Percentiles rank a stretch among this genome's conserved stretches.
Evolutionary conservation across 1,140 invertebrate species (phyloP).

Genomic region (Cepaea nemoralis): DNA sequence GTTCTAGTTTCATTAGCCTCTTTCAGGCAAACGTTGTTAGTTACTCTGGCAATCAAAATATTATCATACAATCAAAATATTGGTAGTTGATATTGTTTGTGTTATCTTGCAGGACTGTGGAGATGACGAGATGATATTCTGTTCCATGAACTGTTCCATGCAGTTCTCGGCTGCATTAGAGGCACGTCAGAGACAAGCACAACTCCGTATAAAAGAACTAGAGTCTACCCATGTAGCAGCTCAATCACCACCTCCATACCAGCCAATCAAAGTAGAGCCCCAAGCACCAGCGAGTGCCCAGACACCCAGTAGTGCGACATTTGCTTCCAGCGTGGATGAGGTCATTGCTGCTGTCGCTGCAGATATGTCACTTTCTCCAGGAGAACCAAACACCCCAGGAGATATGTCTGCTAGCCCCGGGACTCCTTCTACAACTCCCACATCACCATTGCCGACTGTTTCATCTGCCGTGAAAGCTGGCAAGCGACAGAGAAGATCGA

Average conservation of each 20-base stretch:
- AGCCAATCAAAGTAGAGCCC: slow-evolving; percentile 45
- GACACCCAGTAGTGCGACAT: slow-evolving; percentile 36
- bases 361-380: slow-evolving; percentile 22
- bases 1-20: too few species aligned
- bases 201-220: slow-evolving; percentile 75
- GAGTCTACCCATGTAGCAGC: slow-evolving; percentile 59
- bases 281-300: slow-evolving; percentile 39
- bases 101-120: slow-evolving; percentile 59
- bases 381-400: slow-evolving; percentile 38
- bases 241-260: slow-evolving; percentile 29
- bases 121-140: slow-evolving; percentile 78
- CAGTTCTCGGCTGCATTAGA: slow-evolving; percentile 82
- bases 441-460: slow-evolving; percentile 26
- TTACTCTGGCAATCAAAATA: too few species aligned
- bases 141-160: slow-evolving; percentile 87
- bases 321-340: slow-evolving; percentile 35
- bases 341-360: slow-evolving; percentile 36
- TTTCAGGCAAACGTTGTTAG: too few species aligned
- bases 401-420: slow-evolving; percentile 47
- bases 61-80: too few species aligned
- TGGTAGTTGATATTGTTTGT: too few species aligned
- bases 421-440: slow-evolving; percentile 45
- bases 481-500: slow-evolving; percentile 34
- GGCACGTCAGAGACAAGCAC: slow-evolving; percentile 62
- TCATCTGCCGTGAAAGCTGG: slow-evolving; percentile 22